phyloP scores from a whole-genome alignment of 2,888 invertebrate genomes.

The Lomographa bimaculata region DNA sequence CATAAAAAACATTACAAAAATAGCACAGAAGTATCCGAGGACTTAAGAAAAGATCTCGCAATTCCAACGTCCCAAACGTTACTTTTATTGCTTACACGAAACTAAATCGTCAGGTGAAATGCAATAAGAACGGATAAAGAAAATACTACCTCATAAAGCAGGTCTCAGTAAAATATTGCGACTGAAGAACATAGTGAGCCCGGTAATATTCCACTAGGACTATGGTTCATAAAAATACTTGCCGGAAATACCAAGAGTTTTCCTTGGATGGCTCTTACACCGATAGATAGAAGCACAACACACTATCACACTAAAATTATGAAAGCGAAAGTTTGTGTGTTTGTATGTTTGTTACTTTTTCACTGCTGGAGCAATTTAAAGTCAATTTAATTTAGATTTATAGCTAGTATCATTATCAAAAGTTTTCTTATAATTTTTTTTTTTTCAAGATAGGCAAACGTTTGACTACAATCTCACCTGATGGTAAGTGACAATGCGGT shows the following conservation, averaged over 20 bases:
- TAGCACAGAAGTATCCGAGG: too few species aligned
- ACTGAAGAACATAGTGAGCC: constrained; percentile 32
- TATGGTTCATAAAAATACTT: constrained; percentile 34
- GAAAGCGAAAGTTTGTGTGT: too few species aligned
- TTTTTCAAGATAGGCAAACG: too few species aligned
- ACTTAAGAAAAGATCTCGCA: constrained; percentile 15
- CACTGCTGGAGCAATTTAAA: too few species aligned
- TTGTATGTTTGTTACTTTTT: too few species aligned
- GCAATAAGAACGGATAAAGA: constrained; percentile 37
- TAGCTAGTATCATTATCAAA: too few species aligned
- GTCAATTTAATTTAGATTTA: too few species aligned
- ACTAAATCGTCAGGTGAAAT: constrained; percentile 34
- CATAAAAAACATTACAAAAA: too few species aligned
- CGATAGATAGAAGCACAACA: constrained; percentile 1
- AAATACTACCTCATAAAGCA: constrained; percentile 43
- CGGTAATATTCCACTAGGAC: constrained; percentile 24
- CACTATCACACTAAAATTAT: too few species aligned
- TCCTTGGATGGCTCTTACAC: constrained; percentile 14
- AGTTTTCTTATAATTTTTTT: too few species aligned
- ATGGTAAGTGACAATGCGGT: too few species aligned
- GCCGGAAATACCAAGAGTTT: constrained; percentile 20
- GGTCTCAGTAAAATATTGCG: constrained; percentile 51
- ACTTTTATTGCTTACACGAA: constrained; percentile 27
- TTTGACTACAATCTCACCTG: too few species aligned
- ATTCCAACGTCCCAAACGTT: constrained; percentile 18